These are phyloP conservation scores for Talpa occidentalis DNA, from an alignment of 2,113 vertebrate genomes.

Conservation along the genomic window DNA sequence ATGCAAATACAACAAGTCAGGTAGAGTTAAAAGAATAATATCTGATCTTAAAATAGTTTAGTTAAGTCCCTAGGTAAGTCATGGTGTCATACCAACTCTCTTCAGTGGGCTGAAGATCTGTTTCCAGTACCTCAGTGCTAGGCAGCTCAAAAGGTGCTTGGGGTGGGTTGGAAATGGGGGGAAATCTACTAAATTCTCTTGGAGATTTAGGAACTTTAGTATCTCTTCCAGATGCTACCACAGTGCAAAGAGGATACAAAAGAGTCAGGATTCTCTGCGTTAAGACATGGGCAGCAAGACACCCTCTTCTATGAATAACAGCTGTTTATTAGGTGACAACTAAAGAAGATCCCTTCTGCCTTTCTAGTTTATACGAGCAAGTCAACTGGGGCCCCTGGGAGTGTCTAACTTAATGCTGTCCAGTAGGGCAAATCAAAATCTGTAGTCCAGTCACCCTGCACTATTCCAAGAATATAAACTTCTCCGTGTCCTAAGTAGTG, in stretches of 20 bases:
- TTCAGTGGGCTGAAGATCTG: neutral
- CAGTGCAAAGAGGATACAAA: neutral
- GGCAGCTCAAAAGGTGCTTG: neutral
- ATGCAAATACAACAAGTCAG: slow-evolving; percentile 3
- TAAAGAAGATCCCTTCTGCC: slow-evolving; percentile 25
- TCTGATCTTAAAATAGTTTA: neutral
- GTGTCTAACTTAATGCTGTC: slow-evolving; percentile 35
- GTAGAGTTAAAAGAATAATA: neutral
- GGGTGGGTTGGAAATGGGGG: neutral
- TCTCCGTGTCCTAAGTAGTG: neutral
- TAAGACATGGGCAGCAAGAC: slow-evolving; percentile 2
- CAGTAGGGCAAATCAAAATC: slow-evolving; percentile 36
- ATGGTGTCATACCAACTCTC: neutral
- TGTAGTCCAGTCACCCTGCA: slow-evolving; percentile 25
- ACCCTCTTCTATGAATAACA: slow-evolving; percentile 2
- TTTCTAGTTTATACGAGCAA: slow-evolving; percentile 46
- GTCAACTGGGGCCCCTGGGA: slow-evolving; percentile 26
- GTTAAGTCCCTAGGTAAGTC: neutral
- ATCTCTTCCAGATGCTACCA: neutral
- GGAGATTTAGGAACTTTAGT: neutral
- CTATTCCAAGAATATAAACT: slow-evolving; percentile 47
- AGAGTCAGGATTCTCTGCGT: slow-evolving; percentile 23
- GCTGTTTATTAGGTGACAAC: neutral
- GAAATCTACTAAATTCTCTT: neutral
- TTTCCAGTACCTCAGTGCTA: neutral